Evolutionary conservation across 1,140 invertebrate species (phyloP), one percentile per base, ranked within the genome.

Genomic region (Arctopsyche grandis): DNA sequence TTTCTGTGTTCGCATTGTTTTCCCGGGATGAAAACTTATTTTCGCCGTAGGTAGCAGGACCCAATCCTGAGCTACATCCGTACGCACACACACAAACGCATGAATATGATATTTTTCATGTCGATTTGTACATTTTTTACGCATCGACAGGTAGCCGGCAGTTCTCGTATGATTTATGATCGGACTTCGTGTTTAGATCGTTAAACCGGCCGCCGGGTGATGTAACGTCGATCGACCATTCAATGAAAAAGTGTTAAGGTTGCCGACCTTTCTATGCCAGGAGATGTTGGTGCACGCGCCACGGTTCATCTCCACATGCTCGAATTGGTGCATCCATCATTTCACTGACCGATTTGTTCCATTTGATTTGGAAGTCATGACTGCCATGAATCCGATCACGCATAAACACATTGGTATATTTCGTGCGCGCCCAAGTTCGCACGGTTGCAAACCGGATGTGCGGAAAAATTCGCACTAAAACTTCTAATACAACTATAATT

Each of bases 211-310:
- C 74, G 22, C 74, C 52, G 29, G 74, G 74, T 76, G 74, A 76
- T 76, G 74, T 76, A 76, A 76, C 74, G 26, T 44, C 74, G 74
- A 76, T 76, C 16, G 74, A 76, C 74, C 16, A 74, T 52, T 76
- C 43, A 76, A 76, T 76, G 74, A 76, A 76, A 76, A 76, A 76
- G 74, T 76, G 74, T 76, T 60, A 76, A 76, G 74, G 74, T 76
- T 76, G 74, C 74, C 74, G 74, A 76, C 74, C 74, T 76, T 66
- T 44, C 16, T 19, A 26, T 38, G 29, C 3, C 29, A 38, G 29
- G 29, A 38, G 29, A 38, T 38, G 29, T 38, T 38, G 52, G 19
- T 56, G 52, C 52, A 21, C 14, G 14, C 14, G 52, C 19, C 19
- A 56, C 52, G 63, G 24, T 44, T 38, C 29, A 7, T 43, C 66